Conservation (phyloP, 2,888 invertebrate species). For the Frankliniella intonsa region DNA sequence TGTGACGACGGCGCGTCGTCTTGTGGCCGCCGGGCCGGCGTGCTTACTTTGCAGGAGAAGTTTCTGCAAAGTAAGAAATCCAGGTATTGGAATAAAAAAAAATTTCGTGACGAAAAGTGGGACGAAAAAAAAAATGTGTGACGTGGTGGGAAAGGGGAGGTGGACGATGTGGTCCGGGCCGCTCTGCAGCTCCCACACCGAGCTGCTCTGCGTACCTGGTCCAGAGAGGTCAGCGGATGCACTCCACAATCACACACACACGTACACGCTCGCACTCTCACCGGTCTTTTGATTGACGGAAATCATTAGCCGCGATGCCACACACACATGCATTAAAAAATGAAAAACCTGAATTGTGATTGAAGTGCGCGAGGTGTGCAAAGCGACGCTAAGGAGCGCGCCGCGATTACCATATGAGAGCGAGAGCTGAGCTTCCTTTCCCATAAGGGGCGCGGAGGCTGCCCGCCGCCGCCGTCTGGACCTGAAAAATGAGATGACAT, state of each 20-base stretch:
- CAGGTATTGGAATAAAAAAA: too few species aligned
- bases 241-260: neutral
- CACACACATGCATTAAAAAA: constrained; percentile 1
- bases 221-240: constrained; percentile 10
- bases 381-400: neutral
- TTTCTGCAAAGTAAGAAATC: too few species aligned
- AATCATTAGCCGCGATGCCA: constrained; percentile 24
- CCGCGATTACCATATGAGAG: constrained; percentile 4
- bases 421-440: neutral
- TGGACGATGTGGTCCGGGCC: too few species aligned
- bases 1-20: neutral
- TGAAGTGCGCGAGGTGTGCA: constrained; percentile 19
- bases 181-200: too few species aligned
- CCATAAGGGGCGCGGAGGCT: neutral
- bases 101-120: too few species aligned
- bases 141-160: too few species aligned
- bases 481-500: too few species aligned
- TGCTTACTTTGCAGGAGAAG: too few species aligned
- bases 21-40: too few species aligned
- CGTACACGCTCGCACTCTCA: neutral
- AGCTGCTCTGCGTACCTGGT: neutral
- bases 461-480: neutral
- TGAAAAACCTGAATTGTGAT: constrained; percentile 18
- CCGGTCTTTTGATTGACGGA: constrained; percentile 17
- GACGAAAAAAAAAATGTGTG: too few species aligned